phyloP scores from a whole-genome alignment of 2,113 vertebrate species.

The Rhinolophus sinicus region DNA sequence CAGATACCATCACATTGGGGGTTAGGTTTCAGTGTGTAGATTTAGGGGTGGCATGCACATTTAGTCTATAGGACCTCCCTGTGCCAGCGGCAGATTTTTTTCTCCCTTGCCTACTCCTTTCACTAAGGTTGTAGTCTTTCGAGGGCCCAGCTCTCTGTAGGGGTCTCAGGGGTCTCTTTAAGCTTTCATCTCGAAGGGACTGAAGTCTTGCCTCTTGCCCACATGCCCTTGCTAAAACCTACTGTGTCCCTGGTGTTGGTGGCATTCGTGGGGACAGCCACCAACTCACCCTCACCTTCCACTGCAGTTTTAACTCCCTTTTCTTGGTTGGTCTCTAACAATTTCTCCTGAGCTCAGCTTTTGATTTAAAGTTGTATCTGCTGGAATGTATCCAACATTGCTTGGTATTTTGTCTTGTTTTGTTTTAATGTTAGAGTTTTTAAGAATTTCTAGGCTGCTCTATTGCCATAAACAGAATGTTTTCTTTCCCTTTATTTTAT shows the following conservation, averaged over 20 bases:
- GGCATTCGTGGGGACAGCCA: neutral
- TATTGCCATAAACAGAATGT: neutral
- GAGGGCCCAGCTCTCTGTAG: neutral
- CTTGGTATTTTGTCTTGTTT: no score
- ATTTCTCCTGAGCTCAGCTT: neutral
- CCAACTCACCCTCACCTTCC: neutral
- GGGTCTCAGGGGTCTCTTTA: neutral
- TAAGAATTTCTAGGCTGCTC: neutral
- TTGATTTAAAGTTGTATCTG: neutral
- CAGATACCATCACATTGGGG: no score
- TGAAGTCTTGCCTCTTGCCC: accelerated
- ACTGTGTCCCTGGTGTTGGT: accelerated
- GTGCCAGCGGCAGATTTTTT: neutral
- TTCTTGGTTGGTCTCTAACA: neutral
- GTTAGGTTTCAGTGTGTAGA: neutral
- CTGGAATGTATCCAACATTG: neutral
- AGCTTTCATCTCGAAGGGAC: no score
- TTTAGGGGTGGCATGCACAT: neutral
- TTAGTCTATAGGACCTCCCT: accelerated
- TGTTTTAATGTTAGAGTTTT: neutral
- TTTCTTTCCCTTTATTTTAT: neutral
- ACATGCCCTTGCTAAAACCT: accelerated
- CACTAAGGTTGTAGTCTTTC: no score
- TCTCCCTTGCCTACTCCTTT: accelerated
- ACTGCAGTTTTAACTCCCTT: neutral